Conservation (phyloP, 92 coral and sea anemone genomes). For the Porites lobata region DNA sequence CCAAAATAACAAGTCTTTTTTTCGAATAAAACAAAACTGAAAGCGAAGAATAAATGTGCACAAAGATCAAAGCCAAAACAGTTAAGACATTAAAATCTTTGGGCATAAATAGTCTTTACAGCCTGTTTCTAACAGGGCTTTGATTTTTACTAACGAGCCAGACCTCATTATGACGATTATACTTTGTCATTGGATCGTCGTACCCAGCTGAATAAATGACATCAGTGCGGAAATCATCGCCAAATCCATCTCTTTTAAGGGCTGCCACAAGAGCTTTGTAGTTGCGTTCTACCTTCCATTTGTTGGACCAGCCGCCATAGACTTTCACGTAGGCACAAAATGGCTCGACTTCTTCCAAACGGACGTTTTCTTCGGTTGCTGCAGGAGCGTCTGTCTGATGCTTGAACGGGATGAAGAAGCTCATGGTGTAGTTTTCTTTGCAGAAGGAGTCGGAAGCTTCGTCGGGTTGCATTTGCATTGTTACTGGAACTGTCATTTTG, state of each 20-base stretch:
- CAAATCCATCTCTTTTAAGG: constrained; percentile 71
- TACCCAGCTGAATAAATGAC: constrained; percentile 74
- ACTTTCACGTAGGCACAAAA: constrained; percentile 80
- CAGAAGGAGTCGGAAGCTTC: constrained; percentile 64
- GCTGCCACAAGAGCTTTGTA: constrained; percentile 66
- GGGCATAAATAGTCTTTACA: no score
- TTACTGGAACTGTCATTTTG: constrained; percentile 88
- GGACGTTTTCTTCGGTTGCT: constrained; percentile 11
- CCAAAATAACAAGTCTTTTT: no score
- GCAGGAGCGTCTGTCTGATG: constrained; percentile 73
- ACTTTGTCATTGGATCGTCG: constrained; percentile 62
- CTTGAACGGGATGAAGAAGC: constrained; percentile 82
- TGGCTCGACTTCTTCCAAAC: constrained; percentile 45
- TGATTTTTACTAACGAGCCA: constrained; percentile 75
- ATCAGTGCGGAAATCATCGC: constrained; percentile 70
- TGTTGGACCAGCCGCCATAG: constrained; percentile 65
- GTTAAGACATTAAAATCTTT: no score
- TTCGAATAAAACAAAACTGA: no score
- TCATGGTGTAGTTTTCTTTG: constrained; percentile 78
- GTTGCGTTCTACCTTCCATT: constrained; percentile 35
- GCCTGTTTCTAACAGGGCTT: not conserved
- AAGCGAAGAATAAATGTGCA: no score
- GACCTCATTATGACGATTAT: constrained; percentile 79
- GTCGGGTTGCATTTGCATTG: constrained; percentile 68
- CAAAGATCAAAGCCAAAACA: no score